phyloP scores from a whole-genome alignment of 2,797 vertebrate species.

The Vespertilio murinus region DNA sequence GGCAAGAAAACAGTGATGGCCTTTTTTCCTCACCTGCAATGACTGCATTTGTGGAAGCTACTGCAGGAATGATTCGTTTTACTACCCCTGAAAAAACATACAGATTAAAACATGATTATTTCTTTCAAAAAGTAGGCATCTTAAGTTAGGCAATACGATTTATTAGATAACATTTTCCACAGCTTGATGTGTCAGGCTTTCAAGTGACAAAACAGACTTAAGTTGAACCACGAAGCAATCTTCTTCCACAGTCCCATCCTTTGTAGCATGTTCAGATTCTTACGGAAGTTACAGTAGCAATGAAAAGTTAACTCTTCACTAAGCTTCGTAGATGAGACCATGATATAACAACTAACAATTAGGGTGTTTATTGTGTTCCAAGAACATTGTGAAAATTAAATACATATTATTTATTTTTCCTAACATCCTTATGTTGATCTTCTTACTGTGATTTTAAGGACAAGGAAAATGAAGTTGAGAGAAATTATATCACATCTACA shows the following conservation, averaged over 20 bases:
- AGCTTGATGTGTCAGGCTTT: conserved; percentile 48
- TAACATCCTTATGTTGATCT: not conserved
- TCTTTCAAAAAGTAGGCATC: not conserved
- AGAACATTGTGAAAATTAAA: not conserved
- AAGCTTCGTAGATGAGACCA: not conserved
- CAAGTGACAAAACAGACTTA: conserved; percentile 15
- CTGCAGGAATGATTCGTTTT: conserved; percentile 95
- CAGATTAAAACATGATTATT: conserved; percentile 46
- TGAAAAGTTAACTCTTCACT: conserved; percentile 26
- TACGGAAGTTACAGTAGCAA: not conserved
- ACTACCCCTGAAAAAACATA: conserved; percentile 88
- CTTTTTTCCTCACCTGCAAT: conserved; percentile 91
- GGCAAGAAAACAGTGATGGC: not conserved
- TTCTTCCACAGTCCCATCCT: conserved; percentile 9
- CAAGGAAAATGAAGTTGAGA: conserved; percentile 35
- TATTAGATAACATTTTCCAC: conserved; percentile 16
- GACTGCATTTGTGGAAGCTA: conserved; percentile 95
- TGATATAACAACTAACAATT: not conserved
- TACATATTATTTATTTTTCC: not conserved
- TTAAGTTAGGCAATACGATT: conserved; percentile 8
- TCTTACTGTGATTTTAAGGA: not conserved
- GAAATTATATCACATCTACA: not conserved
- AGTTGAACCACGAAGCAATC: not conserved
- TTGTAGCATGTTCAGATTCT: not conserved
- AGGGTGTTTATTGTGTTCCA: not conserved